Evolutionary conservation across 2,113 vertebrate species (phyloP), one percentile per base, ranked within the genome.

Genomic region (Alaudala cheleensis): DNA sequence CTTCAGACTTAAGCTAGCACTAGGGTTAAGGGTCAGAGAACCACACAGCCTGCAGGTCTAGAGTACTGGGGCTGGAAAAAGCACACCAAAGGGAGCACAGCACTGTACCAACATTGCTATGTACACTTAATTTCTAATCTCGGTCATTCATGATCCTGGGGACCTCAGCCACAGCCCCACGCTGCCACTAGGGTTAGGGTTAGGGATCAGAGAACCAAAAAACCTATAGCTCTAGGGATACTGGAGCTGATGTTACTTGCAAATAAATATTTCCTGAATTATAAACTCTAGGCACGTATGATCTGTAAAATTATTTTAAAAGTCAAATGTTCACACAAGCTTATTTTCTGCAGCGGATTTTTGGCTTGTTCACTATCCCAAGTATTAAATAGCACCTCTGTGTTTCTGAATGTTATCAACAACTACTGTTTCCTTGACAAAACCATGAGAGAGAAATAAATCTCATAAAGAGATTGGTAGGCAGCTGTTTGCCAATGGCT

Each of bases 401-500:
- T 64, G 31, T 82, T 92, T 85, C 84, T 76, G 67, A 94, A 94
- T 86, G 80, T 90, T 93, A 90, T 92, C 77, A 84, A 60, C 65
- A 74, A 31, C 71, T 76, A 73, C 90, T 72, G 61, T 93, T 90
- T 93, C 82, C 90, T 90, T 92, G 86, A 96, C 72, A 93, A 93
- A 96, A 83, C 28, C 69, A 17, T 69, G 64, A 93, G 31, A 86
- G 79, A 94, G 72, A 92, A 95, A 95, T 79, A 94, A 95, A 96
- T 94, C 77, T 91, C 92, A 78, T 88, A 71, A 96, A 95, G 92
- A 92, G 92, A 93, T 92, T 91, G 76, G 64, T 81, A 91, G 94
- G 92, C 95, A 95, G 94, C 88, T 96, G 88, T 86, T 97, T 3
- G 25, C 90, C 90, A 95, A 64, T 88, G 86, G 93, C 88, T 92